Base-by-base conservation (phyloP, 2,797 vertebrate genomes). In the Premnoplex brunnescens region DNA sequence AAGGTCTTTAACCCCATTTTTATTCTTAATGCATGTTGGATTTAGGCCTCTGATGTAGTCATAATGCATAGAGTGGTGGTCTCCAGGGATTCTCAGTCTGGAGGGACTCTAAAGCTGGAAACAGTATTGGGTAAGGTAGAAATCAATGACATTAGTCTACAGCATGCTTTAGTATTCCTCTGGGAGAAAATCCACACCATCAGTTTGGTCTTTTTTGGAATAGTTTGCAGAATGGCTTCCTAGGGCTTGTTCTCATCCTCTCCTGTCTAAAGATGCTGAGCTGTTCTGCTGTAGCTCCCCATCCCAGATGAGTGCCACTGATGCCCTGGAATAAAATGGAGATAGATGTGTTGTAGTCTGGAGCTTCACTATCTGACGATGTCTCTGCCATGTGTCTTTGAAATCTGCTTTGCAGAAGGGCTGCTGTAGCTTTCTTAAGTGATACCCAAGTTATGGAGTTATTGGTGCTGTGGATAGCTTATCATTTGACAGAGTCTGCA, bases 401-500 rank as follows among this genome's bases (percentile, higher is more conserved):
- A 94, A 84, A 68, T 60, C 30, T 90, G 32, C 4, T 79, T 77
- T 95, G 56, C 34, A 28, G 52, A 89, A 92, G 44, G 39, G 51
- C 43, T 91, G 82, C 32, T 88, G 41, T 58, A 64, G 17, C 34
- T 89, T 92, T 75, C 71, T 88, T 69, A 44, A 85, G 66, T 0
- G 0, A 34, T 22, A 37, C 52, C 3, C 15, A 73, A 52, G 34
- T 79, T 88, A 73, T 18, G 59, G 43, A 92, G 28, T 81, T 88
- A 77, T 14, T 23, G 52, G 39, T 84, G 68, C 89, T 91, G 56
- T 75, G 64, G 55, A 32, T 51, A 78, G 51, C 39, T 83, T 84
- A 41, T 79, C 15, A 36, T 80, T 91, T 91, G 93, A 71, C 75
- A 88, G 88, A 77, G 41, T 91, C 95, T 7, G 21, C 79, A 93